These are phyloP conservation scores for Dunckerocampus dactyliophorus DNA, from an alignment of 2,113 vertebrate species.

Conservation along the genomic window DNA sequence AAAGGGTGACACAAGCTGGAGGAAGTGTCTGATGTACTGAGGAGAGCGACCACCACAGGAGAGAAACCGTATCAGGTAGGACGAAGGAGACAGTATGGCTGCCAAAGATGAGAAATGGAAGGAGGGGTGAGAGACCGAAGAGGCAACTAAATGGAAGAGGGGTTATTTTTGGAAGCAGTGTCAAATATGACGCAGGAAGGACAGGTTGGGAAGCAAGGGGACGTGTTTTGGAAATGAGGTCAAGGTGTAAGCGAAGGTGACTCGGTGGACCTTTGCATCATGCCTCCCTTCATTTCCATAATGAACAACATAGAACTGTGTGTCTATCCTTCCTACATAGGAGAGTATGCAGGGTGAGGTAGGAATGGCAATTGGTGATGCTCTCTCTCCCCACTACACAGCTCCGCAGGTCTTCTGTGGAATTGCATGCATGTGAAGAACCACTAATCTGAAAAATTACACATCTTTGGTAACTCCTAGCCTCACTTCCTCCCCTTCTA, in stretches of 20 bases:
- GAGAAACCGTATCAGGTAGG: neutral
- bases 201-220: slow-evolving; percentile 1
- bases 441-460: slow-evolving; percentile 26
- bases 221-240: slow-evolving; percentile 2
- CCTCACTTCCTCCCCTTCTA: slow-evolving; percentile 76
- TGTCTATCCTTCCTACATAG: neutral
- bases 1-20: slow-evolving; percentile 7
- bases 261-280: slow-evolving; percentile 1
- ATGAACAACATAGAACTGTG: neutral
- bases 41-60: slow-evolving; percentile 1
- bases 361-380: slow-evolving; percentile 15
- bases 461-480: slow-evolving; percentile 65
- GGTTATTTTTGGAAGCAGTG: slow-evolving; percentile 8
- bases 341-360: neutral
- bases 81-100: slow-evolving; percentile 19
- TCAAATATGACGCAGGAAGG: neutral
- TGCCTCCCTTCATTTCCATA: slow-evolving; percentile 7
- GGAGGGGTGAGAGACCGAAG: slow-evolving; percentile 4
- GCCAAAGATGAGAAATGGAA: slow-evolving; percentile 10
- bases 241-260: neutral
- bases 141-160: neutral
- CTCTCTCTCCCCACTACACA: slow-evolving; percentile 15
- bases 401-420: slow-evolving; percentile 15
- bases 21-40: slow-evolving; percentile 6
- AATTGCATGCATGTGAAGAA: slow-evolving; percentile 10